Percentiles rank a stretch among this genome's conserved stretches.
These are phyloP conservation scores for Myripristis murdjan DNA, from an alignment of 2,797 vertebrate genomes.

Conservation along the genomic window DNA sequence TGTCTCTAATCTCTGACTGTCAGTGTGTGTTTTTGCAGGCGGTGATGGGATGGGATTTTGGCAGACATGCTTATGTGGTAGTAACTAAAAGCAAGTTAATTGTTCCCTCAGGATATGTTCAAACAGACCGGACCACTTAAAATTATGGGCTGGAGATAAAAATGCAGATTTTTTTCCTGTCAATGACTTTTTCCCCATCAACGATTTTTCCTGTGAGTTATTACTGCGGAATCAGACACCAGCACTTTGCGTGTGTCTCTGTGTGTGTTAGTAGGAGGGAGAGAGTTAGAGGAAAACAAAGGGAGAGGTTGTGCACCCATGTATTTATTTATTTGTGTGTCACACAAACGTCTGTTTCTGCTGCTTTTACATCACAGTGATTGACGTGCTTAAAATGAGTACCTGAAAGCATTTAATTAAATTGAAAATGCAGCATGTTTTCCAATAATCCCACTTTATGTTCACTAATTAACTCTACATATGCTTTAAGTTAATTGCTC, in stretches of 20 bases:
- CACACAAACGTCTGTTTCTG: slow-evolving; percentile 23
- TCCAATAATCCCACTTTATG: slow-evolving; percentile 74
- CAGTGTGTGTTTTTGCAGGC: slow-evolving; percentile 64
- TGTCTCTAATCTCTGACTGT: slow-evolving; percentile 59
- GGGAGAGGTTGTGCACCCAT: background rate
- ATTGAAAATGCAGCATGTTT: slow-evolving; percentile 67
- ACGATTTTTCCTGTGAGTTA: slow-evolving; percentile 70
- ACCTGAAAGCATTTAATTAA: slow-evolving; percentile 78
- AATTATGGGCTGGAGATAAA: slow-evolving; percentile 80
- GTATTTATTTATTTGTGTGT: background rate
- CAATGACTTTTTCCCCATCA: slow-evolving; percentile 66
- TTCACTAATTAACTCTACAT: slow-evolving; percentile 79
- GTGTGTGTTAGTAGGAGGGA: slow-evolving; percentile 7
- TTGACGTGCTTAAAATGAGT: slow-evolving; percentile 67
- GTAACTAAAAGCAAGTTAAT: slow-evolving; percentile 88
- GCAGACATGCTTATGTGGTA: slow-evolving; percentile 80
- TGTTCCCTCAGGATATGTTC: slow-evolving; percentile 83
- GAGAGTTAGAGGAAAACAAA: background rate
- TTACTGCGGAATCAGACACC: slow-evolving; percentile 67
- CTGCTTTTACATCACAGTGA: slow-evolving; percentile 35
- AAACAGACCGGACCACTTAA: slow-evolving; percentile 78
- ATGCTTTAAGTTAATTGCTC: slow-evolving; percentile 70
- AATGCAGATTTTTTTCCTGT: slow-evolving; percentile 72
- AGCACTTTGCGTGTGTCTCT: slow-evolving; percentile 23
- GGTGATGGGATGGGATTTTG: slow-evolving; percentile 72